Evolutionary conservation across 1,140 invertebrate genomes (phyloP).

Genomic region (Drosophila carrolli): DNA sequence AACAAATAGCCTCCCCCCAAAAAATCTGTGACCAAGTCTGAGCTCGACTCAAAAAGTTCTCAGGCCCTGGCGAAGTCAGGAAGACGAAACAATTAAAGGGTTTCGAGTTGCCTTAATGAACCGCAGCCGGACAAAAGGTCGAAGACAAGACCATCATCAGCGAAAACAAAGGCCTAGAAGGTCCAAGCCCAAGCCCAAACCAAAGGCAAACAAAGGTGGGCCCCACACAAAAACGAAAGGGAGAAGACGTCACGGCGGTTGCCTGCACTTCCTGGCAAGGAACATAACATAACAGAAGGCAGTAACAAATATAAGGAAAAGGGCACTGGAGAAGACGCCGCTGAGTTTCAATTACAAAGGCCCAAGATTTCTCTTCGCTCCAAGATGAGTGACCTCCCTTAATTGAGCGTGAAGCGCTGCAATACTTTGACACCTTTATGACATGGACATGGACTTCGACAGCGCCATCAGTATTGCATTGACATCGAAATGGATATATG

Average conservation of each 20-base stretch:
- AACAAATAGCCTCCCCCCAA: constrained; percentile 63
- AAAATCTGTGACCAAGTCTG: constrained; percentile 33
- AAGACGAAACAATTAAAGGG: constrained; percentile 40
- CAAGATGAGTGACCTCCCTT: constrained; percentile 48
- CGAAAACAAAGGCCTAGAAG: constrained; percentile 37
- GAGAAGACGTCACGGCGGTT: constrained; percentile 74
- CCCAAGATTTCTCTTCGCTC: constrained; percentile 34
- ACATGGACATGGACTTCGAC: constrained; percentile 22
- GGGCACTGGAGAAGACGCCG: constrained; percentile 23
- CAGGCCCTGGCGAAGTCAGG: constrained; percentile 33
- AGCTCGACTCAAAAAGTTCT: constrained; percentile 57
- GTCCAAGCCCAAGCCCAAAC: constrained; percentile 6
- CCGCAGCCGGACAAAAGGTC: constrained; percentile 74
- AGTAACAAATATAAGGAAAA: constrained; percentile 1
- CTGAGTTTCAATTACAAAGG: constrained; percentile 61
- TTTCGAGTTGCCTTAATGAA: constrained; percentile 81
- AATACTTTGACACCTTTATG: constrained; percentile 55
- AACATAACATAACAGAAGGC: constrained; percentile 8
- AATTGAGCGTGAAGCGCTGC: constrained; percentile 76
- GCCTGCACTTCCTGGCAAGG: constrained; percentile 67
- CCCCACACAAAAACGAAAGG: constrained; percentile 36
- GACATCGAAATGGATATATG: constrained; percentile 31
- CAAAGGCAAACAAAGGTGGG: constrained; percentile 53
- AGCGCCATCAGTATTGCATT: constrained; percentile 16
- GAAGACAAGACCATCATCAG: constrained; percentile 51